Evolutionary conservation across 2,113 vertebrate species (phyloP).

Genomic region (Lagopus leucura): DNA sequence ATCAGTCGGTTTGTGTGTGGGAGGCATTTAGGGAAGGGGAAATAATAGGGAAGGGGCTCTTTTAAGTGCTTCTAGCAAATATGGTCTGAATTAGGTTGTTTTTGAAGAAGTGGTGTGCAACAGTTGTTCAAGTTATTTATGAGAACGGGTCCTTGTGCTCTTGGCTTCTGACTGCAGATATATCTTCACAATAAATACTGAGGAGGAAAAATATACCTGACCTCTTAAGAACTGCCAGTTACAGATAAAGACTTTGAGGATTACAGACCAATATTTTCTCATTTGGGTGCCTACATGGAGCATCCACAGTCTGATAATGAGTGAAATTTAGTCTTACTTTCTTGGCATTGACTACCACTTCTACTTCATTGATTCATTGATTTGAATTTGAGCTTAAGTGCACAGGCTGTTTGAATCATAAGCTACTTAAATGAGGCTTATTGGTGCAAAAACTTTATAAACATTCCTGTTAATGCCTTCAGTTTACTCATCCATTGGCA

Average conservation of each 20-base stretch:
- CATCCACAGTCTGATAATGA: neutral
- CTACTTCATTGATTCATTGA: neutral
- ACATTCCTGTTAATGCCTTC: neutral
- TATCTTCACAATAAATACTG: neutral
- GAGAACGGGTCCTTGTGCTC: neutral
- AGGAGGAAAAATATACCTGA: neutral
- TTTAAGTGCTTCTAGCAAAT: neutral
- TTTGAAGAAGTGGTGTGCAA: neutral
- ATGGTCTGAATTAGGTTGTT: neutral
- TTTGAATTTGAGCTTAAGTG: neutral
- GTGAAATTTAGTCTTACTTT: neutral
- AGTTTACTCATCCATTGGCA: neutral
- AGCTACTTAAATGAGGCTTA: neutral
- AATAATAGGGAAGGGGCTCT: neutral
- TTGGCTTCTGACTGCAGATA: too few species aligned
- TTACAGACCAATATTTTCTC: neutral
- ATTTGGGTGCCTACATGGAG: neutral
- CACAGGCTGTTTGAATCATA: neutral
- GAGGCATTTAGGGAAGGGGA: accelerated
- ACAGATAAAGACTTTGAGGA: neutral
- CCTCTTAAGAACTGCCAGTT: neutral
- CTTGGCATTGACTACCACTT: neutral
- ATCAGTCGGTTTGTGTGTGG: neutral
- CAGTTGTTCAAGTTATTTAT: neutral
- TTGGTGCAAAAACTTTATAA: neutral